Evolutionary conservation across 2,888 invertebrate genomes (phyloP), one percentile per base, ranked within the genome.

Genomic region (Xestoiulus laeticollis): DNA sequence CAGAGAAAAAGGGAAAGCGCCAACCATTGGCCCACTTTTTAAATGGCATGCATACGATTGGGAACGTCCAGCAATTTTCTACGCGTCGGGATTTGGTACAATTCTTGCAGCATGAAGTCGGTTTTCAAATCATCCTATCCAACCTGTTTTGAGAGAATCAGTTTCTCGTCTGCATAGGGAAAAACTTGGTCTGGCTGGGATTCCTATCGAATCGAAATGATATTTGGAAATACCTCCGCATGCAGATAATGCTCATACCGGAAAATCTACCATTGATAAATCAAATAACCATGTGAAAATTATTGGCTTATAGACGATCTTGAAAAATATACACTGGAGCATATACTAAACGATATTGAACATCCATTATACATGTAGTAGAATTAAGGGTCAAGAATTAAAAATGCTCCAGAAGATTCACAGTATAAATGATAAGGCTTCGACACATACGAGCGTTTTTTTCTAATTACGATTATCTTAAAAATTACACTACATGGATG

Each of bases 31-130:
- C 53, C 53, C 53, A 59, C 53, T 59, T n/a, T n/a, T 59, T 6
- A 59, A 48, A 48, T n/a, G 53, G 53, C 53, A 59, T 59, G 53
- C 19, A 19, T 59, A 59, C 53, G 53, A 59, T 59, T 59, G 22
- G 53, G n/a, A 59, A 59, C 53, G 53, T 59, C 53, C 53, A 59
- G 53, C 53, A n/a, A 59, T 59, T 59, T 59, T 59, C 53, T n/a
- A 59, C 53, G 53, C 53, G n/a, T n/a, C n/a, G 53, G 19, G 53
- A 59, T 59, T 59, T 59, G 53, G 53, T 59, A 59, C 53, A 59
- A 59, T 59, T 59, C 53, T n/a, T 59, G 38, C 8, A 38, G 38
- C 38, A 38, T 38, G 6, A 59, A 59, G n/a, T n/a, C n/a, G 3
- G n/a, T 59, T 59, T 48, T 14, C 48, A 48, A n/a, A 19, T 48